Evolutionary conservation across 2,797 vertebrate genomes (phyloP), one percentile per base, ranked within the genome.

Genomic region (Antrozous pallidus): DNA sequence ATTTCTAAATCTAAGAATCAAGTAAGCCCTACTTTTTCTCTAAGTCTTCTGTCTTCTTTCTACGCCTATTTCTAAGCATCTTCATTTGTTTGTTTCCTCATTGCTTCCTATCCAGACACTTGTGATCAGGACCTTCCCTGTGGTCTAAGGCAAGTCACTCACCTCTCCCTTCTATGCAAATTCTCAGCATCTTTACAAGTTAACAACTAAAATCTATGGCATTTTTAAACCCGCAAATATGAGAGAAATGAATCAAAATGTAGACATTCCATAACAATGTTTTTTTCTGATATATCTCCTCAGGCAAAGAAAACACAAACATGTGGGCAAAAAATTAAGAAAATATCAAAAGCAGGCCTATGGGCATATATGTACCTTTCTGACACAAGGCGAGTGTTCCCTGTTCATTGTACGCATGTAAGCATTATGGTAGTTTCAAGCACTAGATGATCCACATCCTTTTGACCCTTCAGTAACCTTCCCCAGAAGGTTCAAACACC

Each of bases 391-490:
- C 40, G 36, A 70, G 22, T 82, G 16, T 85, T 90, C 10, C 5
- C 6, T 88, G 67, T 42, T 73, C 26, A 74, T 36, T 82, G 36
- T 91, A 14, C 51, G 3, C 28, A 42, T 77, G 49, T 82, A 70
- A 93, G 84, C 69, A 75, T 36, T 47, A 31, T 65, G 63, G 78
- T 56, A 80, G 81, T 94, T 80, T 67, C 58, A 91, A 88, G 38
- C 73, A 79, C 42, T 51, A 83, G 40, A 82, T 74, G 45, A 89
- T 10, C 65, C 74, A 42, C 49, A 42, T 85, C 81, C 56, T 90
- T 94, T 93, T 94, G 90, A 94, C 90, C 90, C 69, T 87, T 94
- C 42, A 9, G 3, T 79, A 90, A 95, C 92, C 93, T 94, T 49
- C 74, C 86, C 28, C 38, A 88, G 77, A 88, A 93, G 38, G 78